Evolutionary conservation across 2,113 vertebrate species (phyloP), one percentile per base, ranked within the genome.

Genomic region (Mormyrus lacerda): DNA sequence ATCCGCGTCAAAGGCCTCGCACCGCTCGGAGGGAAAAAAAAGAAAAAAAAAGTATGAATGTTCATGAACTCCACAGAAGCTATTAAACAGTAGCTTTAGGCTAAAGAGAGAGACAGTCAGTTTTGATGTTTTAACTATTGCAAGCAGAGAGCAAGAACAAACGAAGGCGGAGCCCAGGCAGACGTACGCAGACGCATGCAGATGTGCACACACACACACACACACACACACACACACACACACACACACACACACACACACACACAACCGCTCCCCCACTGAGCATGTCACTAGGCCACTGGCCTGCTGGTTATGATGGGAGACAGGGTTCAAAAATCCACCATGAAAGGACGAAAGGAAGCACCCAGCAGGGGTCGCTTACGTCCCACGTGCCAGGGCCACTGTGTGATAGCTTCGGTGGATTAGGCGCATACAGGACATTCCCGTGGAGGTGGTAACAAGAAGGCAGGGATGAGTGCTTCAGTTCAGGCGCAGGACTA

Each of bases 31-130:
- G 61, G 86, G 88, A 85, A 85, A 53, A 89, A 89, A 90, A 73
- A 85, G 85, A 87, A 88, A 90, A 91, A 89, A 87, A 92, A 92
- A 92, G 47, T 89, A 91, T 94, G 95, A 94, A 95, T 95, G 92
- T 93, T 94, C 93, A 96, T 95, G 95, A 96, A 95, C 92, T 95
- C 91, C 92, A 94, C 91, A 92, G 93, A 91, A 94, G 93, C 95
- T 94, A 96, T 96, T 96, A 95, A 96, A 95, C 93, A 94, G 94
- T 92, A 94, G 95, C 95, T 97, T 94, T 92, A 95, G 95, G 95
- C 95, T 93, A 96, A 76, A 76, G 35, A 94, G 94, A 93, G 93
- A 93, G 92, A 94, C 91, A 93, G 93, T 92, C 90, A 51, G 93
- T 94, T 94, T 94, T 95, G 95, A 96, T 95, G 95, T 96, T 96